phyloP scores from a whole-genome alignment of 2,797 vertebrate genomes.

The Rhabdomys pumilio region DNA sequence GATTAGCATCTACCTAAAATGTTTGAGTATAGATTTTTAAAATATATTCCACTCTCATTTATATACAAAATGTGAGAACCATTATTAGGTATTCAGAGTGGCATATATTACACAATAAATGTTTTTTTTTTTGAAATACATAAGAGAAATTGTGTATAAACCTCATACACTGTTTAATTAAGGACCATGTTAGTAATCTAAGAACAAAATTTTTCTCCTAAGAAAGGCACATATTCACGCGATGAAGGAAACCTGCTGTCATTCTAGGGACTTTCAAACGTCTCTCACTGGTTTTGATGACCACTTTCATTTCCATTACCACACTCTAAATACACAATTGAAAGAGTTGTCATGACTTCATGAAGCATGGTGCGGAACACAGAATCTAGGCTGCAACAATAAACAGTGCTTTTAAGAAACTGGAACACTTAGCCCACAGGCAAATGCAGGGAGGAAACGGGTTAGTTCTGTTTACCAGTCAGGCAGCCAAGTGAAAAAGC shows the following conservation, averaged over 20 bases:
- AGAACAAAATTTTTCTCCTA: constrained; percentile 5
- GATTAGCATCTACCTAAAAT: background rate
- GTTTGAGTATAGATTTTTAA: background rate
- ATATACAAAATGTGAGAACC: constrained; percentile 51
- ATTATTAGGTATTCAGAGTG: constrained; percentile 39
- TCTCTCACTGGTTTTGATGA: constrained; percentile 34
- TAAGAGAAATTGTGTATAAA: background rate
- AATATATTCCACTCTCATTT: background rate
- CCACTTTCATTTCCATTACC: constrained; percentile 34
- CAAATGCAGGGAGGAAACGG: constrained; percentile 43
- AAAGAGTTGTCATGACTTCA: constrained; percentile 61
- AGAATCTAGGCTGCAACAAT: background rate
- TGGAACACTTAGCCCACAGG: constrained; percentile 50
- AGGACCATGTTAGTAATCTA: constrained; percentile 58
- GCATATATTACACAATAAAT: constrained; percentile 47
- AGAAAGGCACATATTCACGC: constrained; percentile 40
- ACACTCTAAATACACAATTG: constrained; percentile 42
- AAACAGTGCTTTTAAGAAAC: constrained; percentile 58
- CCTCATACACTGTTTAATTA: constrained; percentile 60
- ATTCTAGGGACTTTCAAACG: constrained; percentile 27
- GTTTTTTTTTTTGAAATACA: constrained; percentile 44
- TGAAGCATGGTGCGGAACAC: constrained; percentile 19
- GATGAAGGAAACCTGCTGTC: constrained; percentile 21
- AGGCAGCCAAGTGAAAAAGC: constrained; percentile 76
- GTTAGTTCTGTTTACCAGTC: constrained; percentile 71